Evolutionary conservation across 2,113 vertebrate genomes (phyloP).

Genomic region (Pachyramphus minor): DNA sequence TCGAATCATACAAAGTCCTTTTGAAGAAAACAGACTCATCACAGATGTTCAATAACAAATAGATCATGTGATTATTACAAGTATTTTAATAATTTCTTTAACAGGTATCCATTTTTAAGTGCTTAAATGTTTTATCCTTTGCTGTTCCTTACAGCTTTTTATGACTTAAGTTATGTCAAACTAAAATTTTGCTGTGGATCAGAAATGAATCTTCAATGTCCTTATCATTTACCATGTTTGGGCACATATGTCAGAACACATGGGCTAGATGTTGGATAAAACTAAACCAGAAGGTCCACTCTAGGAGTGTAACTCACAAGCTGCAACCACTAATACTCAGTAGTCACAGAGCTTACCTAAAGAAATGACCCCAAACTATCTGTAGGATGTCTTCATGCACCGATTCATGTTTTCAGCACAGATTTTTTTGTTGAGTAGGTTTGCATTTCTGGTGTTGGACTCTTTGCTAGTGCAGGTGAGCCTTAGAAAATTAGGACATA

Average conservation of each 20-base stretch:
- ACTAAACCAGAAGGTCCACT: neutral
- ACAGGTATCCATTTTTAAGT: neutral
- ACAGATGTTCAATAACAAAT: neutral
- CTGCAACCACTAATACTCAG: neutral
- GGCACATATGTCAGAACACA: neutral
- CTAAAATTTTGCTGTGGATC: neutral
- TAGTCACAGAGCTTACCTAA: neutral
- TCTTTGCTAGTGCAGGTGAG: neutral
- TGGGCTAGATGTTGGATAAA: neutral
- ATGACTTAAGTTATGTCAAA: neutral
- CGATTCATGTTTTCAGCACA: neutral
- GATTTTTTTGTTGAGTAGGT: neutral
- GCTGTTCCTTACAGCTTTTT: neutral
- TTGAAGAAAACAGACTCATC: neutral
- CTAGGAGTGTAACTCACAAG: neutral
- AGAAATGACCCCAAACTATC: neutral
- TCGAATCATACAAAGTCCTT: neutral
- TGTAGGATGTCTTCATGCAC: neutral
- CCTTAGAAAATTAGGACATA: neutral
- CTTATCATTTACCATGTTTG: neutral
- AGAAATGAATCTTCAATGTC: neutral
- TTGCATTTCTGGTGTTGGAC: neutral
- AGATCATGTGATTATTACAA: neutral
- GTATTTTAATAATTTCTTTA: neutral
- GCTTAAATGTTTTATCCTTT: neutral